phyloP scores from a whole-genome alignment of 1,140 invertebrate species.

The Rhyzopertha dominica region DNA sequence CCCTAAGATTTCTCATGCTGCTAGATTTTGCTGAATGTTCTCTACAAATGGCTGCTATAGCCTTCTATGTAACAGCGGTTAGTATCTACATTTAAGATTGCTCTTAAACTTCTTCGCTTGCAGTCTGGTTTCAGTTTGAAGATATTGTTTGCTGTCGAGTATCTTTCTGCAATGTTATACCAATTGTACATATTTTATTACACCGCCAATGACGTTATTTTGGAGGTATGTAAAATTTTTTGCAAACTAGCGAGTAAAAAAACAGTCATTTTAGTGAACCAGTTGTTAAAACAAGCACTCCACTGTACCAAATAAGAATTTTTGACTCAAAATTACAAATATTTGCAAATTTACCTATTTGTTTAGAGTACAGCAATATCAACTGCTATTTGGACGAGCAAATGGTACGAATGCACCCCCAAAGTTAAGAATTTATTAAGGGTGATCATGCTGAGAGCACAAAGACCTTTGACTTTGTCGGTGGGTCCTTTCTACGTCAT shows the following conservation, averaged over 20 bases:
- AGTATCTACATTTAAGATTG: not conserved
- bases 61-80: constrained; percentile 3
- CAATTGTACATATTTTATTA: constrained; percentile 1
- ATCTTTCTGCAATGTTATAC: not conserved
- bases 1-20: constrained; percentile 8
- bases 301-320: too few relatives aligned
- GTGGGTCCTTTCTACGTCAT: constrained; percentile 10
- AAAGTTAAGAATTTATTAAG: constrained; percentile 1
- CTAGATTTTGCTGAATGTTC: constrained; percentile 3
- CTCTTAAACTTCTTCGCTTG: not conserved
- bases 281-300: too few relatives aligned
- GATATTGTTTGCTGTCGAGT: not conserved
- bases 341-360: too few relatives aligned
- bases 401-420: constrained; percentile 5
- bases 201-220: constrained; percentile 4
- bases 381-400: constrained; percentile 3
- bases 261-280: too few relatives aligned
- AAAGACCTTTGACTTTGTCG: constrained; percentile 2
- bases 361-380: constrained; percentile 2
- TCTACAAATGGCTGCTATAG: constrained; percentile 4
- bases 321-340: too few relatives aligned
- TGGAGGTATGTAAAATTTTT: too few relatives aligned
- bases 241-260: too few relatives aligned
- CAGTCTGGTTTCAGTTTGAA: not conserved
- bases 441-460: constrained; percentile 6